A percentile compares a stretch with the other conserved stretches of the same genome.
Evolutionary conservation across 2,113 vertebrate species (phyloP).

Genomic region (Phyllopteryx taeniolatus): DNA sequence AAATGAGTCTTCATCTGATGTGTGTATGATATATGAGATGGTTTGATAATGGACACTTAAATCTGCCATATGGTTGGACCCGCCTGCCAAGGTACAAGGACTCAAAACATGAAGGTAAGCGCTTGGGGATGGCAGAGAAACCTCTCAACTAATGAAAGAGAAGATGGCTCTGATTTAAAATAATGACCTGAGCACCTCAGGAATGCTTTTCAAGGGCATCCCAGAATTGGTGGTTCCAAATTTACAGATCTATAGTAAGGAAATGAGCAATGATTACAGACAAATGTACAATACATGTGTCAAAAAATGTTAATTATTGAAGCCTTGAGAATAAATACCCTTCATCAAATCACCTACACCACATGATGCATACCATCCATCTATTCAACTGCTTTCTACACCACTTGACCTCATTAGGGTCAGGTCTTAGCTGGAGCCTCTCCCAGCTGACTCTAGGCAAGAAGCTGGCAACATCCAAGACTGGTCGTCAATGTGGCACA

Average conservation of each 20-base stretch:
- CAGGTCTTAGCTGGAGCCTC: no score
- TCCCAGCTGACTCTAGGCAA: no score
- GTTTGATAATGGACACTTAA: constrained; percentile 75
- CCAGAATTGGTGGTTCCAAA: constrained; percentile 19
- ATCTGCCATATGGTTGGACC: constrained; percentile 70
- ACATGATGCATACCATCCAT: no score
- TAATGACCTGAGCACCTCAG: constrained; percentile 34
- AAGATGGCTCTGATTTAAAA: constrained; percentile 29
- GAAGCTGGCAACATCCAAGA: no score
- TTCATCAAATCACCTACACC: no score
- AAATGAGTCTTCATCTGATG: constrained; percentile 63
- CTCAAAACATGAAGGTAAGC: constrained; percentile 58
- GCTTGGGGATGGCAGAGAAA: constrained; percentile 28
- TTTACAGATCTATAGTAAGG: constrained; percentile 10
- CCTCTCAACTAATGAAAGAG: background rate
- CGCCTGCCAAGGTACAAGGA: constrained; percentile 75
- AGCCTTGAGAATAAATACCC: background rate
- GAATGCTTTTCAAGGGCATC: constrained; percentile 45
- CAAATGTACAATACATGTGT: no score
- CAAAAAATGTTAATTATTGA: background rate
- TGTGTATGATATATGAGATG: constrained; percentile 72
- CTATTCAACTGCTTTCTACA: no score
- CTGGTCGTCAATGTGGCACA: no score
- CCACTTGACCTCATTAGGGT: no score
- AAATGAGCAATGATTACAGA: constrained; percentile 17